phyloP scores from a whole-genome alignment of 2,888 invertebrate species.

The Phortica magna region DNA sequence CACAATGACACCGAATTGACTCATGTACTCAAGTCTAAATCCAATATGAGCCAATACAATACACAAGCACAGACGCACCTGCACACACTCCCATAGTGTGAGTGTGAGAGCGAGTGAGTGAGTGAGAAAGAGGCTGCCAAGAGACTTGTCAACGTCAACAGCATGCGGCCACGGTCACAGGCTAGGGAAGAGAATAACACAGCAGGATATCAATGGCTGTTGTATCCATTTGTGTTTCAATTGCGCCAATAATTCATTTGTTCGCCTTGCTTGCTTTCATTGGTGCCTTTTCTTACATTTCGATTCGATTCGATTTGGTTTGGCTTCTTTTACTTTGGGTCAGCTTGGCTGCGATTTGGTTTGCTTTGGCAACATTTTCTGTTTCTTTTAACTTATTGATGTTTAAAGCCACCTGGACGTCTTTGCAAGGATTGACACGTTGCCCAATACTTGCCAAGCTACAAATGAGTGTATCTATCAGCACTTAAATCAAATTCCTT shows the following conservation, averaged over 20 bases:
- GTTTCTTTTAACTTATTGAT: background rate
- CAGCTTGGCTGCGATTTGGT: background rate
- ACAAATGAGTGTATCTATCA: constrained; percentile 7
- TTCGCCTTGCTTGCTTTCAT: background rate
- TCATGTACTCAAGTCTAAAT: background rate
- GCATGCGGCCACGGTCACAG: background rate
- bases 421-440: background rate
- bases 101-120: background rate
- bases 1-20: constrained; percentile 18
- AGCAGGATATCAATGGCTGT: constrained; percentile 21
- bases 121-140: background rate
- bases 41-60: background rate
- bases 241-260: constrained; percentile 30
- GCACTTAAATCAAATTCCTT: background rate
- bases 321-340: background rate
- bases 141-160: constrained; percentile 30
- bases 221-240: constrained; percentile 20
- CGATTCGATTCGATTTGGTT: constrained; percentile 10
- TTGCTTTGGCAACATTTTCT: background rate
- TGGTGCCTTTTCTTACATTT: constrained; percentile 4
- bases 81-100: background rate
- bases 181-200: constrained; percentile 18
- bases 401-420: no score
- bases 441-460: background rate
- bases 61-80: background rate